Evolutionary conservation across 2,113 vertebrate genomes (phyloP), one percentile per base, ranked within the genome.

Genomic region (Trichomycterus rosablanca): DNA sequence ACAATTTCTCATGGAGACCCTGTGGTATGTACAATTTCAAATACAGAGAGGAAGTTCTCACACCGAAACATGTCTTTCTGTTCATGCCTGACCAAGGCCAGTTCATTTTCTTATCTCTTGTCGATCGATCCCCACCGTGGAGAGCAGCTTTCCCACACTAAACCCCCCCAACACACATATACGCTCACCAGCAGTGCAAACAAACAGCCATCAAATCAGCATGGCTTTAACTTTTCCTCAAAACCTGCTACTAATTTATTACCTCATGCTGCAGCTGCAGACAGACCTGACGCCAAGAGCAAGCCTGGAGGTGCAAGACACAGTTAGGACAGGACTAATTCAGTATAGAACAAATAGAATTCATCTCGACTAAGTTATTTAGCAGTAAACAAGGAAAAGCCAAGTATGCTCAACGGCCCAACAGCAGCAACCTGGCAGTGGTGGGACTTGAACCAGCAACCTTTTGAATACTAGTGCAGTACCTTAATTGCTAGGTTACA

Each of bases 91-190:
- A 66, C 63, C 80, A 86, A 87, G 85, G 82, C 71, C 79, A 76
- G 49, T 39, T 59, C 54, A 55, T 19, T 30, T 57, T 67, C 82
- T 86, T 87, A 88, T 87, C 87, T 83, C 42, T 49, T 24, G 54
- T 44, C 59, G 78, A 87, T 86, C 73, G 76, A 86, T 86, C 79
- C 59, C 34, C 61, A 66, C 70, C 7, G 15, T 59, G 49, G 63
- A 71, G 66, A 76, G 51, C 4, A 66, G 61, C 34, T 61, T 83
- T 86, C 83, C 87, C 86, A 86, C 84, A 78, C 72, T 59, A 46
- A 55, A 50, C 35, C 57, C n/a, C 49, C 22, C 26, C 32, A 56
- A 58, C 70, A 62, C 74, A 52, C 61, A n/a, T 40, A 15, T 37
- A 10, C 12, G 10, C 34, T 4, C 34, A 68, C 64, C 69, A 61